phyloP scores from a whole-genome alignment of 2,888 invertebrate species.

The Hetaerina titia region DNA sequence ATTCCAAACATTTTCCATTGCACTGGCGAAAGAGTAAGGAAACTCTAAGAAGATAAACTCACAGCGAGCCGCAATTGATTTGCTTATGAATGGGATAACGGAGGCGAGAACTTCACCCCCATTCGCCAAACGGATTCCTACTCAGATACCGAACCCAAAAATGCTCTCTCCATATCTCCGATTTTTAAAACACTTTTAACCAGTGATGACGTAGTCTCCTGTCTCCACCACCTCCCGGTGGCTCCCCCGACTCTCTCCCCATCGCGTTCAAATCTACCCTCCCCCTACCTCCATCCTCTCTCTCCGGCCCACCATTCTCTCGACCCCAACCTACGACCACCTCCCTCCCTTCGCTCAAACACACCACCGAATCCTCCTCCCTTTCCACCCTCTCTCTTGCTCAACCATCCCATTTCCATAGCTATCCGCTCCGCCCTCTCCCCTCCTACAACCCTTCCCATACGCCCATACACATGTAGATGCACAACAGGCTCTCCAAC shows the following conservation, averaged over 20 bases:
- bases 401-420: not conserved
- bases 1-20: not conserved
- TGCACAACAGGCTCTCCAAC: conserved; percentile 30
- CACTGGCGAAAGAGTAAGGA: not conserved
- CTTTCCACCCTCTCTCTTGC: not conserved
- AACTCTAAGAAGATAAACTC: not conserved
- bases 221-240: too few relatives aligned
- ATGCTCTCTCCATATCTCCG: not conserved
- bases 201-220: too few relatives aligned
- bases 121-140: not conserved
- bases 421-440: not conserved
- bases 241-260: too few relatives aligned
- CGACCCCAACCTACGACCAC: not conserved
- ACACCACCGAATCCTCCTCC: not conserved
- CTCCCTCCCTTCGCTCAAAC: not conserved
- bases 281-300: not conserved
- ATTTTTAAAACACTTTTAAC: not conserved
- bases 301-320: not conserved
- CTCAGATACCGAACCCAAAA: not conserved
- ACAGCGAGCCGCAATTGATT: not conserved
- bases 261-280: too few relatives aligned
- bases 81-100: not conserved
- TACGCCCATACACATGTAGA: not conserved
- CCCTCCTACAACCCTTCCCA: not conserved
- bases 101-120: not conserved